Conservation (phyloP, 2,888 invertebrate genomes). For the Mesoligia furuncula region DNA sequence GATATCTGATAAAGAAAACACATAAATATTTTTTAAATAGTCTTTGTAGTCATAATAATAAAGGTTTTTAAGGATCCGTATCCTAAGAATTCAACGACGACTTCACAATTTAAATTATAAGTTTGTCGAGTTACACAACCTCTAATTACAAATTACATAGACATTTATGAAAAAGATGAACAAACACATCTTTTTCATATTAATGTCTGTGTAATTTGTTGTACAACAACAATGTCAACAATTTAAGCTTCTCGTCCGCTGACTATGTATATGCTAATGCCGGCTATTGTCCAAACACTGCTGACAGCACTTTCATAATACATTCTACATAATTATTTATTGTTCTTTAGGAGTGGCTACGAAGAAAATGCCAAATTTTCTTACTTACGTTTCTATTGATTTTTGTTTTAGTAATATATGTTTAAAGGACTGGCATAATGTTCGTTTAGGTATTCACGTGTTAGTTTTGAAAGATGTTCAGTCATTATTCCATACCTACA, state of each 20-base stretch:
- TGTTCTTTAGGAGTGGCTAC: conserved; percentile 17
- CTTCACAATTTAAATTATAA: not conserved
- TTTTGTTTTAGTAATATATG: no score
- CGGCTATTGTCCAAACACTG: conserved; percentile 16
- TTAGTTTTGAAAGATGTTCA: no score
- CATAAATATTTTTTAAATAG: not conserved
- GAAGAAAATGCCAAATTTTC: conserved; percentile 28
- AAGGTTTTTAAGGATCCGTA: not conserved
- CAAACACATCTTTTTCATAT: not conserved
- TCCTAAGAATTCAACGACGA: not conserved
- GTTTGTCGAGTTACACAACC: not conserved
- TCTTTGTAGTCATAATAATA: not conserved
- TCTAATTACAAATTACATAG: not conserved
- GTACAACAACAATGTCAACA: conserved; percentile 18
- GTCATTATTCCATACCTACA: no score
- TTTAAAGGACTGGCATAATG: no score
- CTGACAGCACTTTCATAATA: conserved; percentile 55
- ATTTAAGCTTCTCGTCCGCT: conserved; percentile 18
- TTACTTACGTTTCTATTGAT: not conserved
- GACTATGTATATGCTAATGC: conserved; percentile 42
- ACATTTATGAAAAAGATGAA: not conserved
- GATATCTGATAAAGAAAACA: not conserved
- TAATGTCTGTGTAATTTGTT: conserved; percentile 8
- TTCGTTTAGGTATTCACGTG: no score
- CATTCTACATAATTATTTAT: conserved; percentile 37